Conservation (phyloP, 1,140 invertebrate species). For the Colletes latitarsis region DNA sequence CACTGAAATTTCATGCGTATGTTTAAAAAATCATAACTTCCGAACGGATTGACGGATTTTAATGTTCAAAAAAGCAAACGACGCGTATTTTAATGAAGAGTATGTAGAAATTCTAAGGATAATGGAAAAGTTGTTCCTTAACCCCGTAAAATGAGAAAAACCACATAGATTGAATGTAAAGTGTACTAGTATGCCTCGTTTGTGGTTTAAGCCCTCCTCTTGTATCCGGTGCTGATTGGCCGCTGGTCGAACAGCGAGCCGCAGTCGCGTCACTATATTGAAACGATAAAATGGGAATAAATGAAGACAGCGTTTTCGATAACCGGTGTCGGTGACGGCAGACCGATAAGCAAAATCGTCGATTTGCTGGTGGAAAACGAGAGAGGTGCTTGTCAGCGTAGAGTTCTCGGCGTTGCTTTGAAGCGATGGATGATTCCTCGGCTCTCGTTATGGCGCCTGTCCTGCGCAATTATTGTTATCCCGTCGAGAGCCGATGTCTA, state of each 20-base stretch:
- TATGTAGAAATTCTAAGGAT: too few relatives aligned
- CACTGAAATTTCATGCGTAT: too few relatives aligned
- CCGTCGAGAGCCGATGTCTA: slow-evolving; percentile 23
- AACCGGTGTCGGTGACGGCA: not conserved
- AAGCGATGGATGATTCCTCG: slow-evolving; percentile 31
- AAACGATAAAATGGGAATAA: slow-evolving; percentile 26
- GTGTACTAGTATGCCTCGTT: too few relatives aligned
- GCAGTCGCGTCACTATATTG: not conserved
- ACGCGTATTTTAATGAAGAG: too few relatives aligned
- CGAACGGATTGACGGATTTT: too few relatives aligned
- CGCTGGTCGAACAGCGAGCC: not conserved
- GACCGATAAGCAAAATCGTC: slow-evolving; percentile 16
- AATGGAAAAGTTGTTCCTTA: too few relatives aligned
- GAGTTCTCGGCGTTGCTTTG: not conserved
- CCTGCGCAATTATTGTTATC: slow-evolving; percentile 43
- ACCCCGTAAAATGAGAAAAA: too few relatives aligned
- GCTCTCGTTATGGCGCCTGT: slow-evolving; percentile 38
- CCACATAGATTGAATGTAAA: too few relatives aligned
- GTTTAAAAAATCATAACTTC: too few relatives aligned
- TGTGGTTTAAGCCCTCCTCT: too few relatives aligned
- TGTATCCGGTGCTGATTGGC: not conserved
- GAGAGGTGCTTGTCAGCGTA: not conserved
- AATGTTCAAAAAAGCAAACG: too few relatives aligned
- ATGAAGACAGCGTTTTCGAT: slow-evolving; percentile 37
- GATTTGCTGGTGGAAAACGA: not conserved